A percentile compares a stretch with the other conserved stretches of the same genome.
Evolutionary conservation across 2,888 invertebrate species (phyloP).

Genomic region (Dynastes tityus): DNA sequence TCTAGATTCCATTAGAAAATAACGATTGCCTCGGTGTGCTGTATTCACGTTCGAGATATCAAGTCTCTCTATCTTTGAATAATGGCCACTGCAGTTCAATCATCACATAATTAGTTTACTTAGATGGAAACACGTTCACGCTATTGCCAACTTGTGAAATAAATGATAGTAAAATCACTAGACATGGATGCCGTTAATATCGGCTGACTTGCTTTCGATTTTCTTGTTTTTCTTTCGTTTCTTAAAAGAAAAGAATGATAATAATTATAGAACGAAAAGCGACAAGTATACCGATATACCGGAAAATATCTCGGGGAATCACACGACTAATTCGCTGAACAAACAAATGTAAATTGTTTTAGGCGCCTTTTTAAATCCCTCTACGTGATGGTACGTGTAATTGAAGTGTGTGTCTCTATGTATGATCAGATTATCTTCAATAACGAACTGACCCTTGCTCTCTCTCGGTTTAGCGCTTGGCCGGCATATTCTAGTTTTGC

Average conservation of each 20-base stretch:
- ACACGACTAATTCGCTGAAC: constrained; percentile 53
- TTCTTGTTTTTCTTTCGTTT: not conserved
- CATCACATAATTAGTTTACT: constrained; percentile 60
- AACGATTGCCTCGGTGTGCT: constrained; percentile 6
- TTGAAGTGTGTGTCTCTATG: constrained; percentile 48
- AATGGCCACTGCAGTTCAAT: constrained; percentile 49
- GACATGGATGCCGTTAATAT: constrained; percentile 12
- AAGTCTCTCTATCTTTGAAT: constrained; percentile 39
- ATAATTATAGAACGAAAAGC: not conserved
- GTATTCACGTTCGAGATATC: constrained; percentile 4
- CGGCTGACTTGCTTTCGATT: not conserved
- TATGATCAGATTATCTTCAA: constrained; percentile 56
- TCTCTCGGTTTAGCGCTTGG: not conserved
- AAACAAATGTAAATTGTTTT: constrained; percentile 58
- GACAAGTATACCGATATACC: not conserved
- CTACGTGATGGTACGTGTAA: constrained; percentile 53
- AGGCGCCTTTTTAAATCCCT: constrained; percentile 57
- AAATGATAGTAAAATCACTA: constrained; percentile 36
- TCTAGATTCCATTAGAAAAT: not conserved
- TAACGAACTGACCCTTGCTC: constrained; percentile 46
- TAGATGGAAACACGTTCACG: constrained; percentile 60
- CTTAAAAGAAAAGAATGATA: not conserved
- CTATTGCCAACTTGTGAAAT: constrained; percentile 39
- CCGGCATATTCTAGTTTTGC: constrained; percentile 7
- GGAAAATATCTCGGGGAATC: constrained; percentile 35